Conservation (phyloP, 2,888 invertebrate species). For the Elegia similella region DNA sequence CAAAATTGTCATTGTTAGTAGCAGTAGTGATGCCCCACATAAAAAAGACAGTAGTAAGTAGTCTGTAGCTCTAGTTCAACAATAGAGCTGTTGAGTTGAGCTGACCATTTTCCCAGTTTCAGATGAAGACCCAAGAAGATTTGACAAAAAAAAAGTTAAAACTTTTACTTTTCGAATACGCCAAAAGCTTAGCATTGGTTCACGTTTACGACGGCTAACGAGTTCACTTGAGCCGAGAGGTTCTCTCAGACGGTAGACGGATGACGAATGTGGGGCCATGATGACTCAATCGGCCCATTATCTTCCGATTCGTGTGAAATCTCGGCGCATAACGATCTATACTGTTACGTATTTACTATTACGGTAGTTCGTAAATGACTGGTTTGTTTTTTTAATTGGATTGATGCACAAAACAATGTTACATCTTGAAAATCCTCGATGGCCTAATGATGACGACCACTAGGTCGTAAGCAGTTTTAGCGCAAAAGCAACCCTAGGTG, state of each 20-base stretch:
- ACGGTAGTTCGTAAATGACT: slow-evolving; percentile 1
- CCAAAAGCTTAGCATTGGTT: not conserved
- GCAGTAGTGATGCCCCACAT: too few relatives aligned
- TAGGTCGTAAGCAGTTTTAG: too few relatives aligned
- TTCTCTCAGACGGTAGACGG: not conserved
- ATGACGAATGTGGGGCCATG: not conserved
- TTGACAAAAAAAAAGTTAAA: not conserved
- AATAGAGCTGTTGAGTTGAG: too few relatives aligned
- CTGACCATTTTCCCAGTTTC: too few relatives aligned
- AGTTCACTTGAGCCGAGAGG: not conserved
- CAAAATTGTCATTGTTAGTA: too few relatives aligned
- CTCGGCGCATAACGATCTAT: slow-evolving; percentile 7
- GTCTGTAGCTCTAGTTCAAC: too few relatives aligned
- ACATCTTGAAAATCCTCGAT: too few relatives aligned
- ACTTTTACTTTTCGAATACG: not conserved
- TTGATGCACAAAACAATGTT: not conserved
- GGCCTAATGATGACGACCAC: too few relatives aligned
- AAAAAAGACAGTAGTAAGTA: too few relatives aligned
- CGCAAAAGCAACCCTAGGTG: too few relatives aligned
- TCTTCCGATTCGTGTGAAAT: slow-evolving; percentile 11
- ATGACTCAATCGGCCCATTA: slow-evolving; percentile 12
- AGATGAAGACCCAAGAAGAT: too few relatives aligned
- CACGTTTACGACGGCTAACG: too few relatives aligned
- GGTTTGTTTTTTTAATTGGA: not conserved
- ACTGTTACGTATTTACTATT: not conserved